A percentile compares a stretch with the other conserved stretches of the same genome.
These are phyloP conservation scores for Chauna torquata DNA, from an alignment of 2,113 vertebrate species.

Conservation along the genomic window DNA sequence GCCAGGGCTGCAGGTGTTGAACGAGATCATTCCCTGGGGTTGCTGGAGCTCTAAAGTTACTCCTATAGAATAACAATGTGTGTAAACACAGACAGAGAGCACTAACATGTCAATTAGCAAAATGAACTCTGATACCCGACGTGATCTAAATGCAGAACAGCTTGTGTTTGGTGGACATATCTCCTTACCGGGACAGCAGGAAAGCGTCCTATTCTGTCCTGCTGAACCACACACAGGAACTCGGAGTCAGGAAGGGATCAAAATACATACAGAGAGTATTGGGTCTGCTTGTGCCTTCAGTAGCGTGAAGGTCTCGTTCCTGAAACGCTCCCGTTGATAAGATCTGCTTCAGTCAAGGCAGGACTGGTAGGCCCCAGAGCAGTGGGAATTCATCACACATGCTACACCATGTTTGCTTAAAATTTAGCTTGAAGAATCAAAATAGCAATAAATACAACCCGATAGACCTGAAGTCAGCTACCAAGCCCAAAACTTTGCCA, in stretches of 20 bases:
- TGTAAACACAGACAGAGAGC: background rate
- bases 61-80: background rate
- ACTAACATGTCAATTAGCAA: background rate
- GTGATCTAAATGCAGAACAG: background rate
- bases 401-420: background rate
- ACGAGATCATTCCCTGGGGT: background rate
- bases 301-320: background rate
- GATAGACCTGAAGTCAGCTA: background rate
- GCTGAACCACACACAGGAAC: background rate
- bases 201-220: background rate
- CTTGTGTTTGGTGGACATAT: background rate
- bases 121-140: background rate
- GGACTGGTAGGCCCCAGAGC: background rate
- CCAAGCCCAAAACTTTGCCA: background rate
- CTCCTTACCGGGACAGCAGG: background rate
- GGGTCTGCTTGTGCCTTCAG: background rate
- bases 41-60: conserved; percentile 48
- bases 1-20: background rate
- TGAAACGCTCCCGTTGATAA: background rate
- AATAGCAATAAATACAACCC: background rate
- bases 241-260: background rate
- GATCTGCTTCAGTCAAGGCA: background rate
- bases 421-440: background rate
- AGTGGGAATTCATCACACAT: background rate
- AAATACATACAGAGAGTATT: accelerated